These are phyloP conservation scores for Gymnoscelis rufifasciata DNA, from an alignment of 2,888 invertebrate species.

Conservation along the genomic window DNA sequence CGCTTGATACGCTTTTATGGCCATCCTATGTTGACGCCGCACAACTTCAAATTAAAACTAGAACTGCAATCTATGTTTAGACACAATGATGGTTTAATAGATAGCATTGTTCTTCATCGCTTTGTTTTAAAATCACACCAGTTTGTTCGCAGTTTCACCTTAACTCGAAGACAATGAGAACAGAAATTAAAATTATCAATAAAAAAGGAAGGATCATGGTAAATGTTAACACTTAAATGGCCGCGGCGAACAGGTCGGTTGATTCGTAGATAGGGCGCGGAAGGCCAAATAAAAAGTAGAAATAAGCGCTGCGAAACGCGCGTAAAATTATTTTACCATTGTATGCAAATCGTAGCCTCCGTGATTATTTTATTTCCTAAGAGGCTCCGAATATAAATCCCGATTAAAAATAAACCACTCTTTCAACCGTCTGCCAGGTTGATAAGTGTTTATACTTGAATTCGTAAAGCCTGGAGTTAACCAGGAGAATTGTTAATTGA, in stretches of 20 bases:
- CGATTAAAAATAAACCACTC: conserved; percentile 54
- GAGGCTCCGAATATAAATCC: conserved; percentile 73
- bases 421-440: conserved; percentile 49
- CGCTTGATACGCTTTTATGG: conserved; percentile 46
- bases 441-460: conserved; percentile 52
- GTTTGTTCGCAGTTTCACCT: neutral
- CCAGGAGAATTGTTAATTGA: conserved; percentile 31
- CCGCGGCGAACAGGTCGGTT: conserved; percentile 60
- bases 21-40: conserved; percentile 31
- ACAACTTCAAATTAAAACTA: conserved; percentile 12
- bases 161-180: neutral
- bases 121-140: neutral
- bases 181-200: conserved; percentile 20
- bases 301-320: conserved; percentile 78
- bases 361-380: conserved; percentile 80
- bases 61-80: conserved; percentile 8
- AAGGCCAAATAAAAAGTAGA: conserved; percentile 77
- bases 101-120: neutral
- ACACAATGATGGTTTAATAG: neutral
- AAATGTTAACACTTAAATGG: conserved; percentile 74
- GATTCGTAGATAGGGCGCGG: conserved; percentile 77
- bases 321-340: conserved; percentile 80
- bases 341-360: conserved; percentile 75
- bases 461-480: conserved; percentile 15
- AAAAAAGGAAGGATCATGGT: conserved; percentile 46